Percentiles rank a stretch among this genome's conserved stretches.
phyloP scores from a whole-genome alignment of 2,888 invertebrate species.

The Apoderus coryli region DNA sequence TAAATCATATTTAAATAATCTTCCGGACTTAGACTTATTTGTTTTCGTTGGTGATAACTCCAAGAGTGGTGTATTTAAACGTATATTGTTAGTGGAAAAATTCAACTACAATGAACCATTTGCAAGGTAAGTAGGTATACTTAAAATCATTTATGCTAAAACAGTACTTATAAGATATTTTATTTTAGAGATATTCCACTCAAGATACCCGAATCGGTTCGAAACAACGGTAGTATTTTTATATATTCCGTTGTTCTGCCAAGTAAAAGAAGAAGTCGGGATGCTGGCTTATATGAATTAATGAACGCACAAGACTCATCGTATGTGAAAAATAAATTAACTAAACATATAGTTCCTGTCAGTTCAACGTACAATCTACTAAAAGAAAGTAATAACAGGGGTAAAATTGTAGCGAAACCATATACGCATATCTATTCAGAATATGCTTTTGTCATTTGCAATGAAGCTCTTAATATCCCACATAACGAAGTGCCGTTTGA shows the following conservation, averaged over 20 bases:
- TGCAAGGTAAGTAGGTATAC: constrained; percentile 40
- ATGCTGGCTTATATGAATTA: constrained; percentile 42
- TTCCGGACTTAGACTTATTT: constrained; percentile 54
- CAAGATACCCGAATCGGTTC: constrained; percentile 55
- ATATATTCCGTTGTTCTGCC: constrained; percentile 60
- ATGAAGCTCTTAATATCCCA: constrained; percentile 39
- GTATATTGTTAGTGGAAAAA: constrained; percentile 43
- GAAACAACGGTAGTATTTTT: constrained; percentile 72
- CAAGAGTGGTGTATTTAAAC: constrained; percentile 40
- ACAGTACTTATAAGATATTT: too few relatives aligned
- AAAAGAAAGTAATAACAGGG: constrained; percentile 31
- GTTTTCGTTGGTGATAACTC: constrained; percentile 50
- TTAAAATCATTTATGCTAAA: too few relatives aligned
- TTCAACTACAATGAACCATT: constrained; percentile 49
- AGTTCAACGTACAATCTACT: constrained; percentile 61
- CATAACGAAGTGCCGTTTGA: constrained; percentile 20
- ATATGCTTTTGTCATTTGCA: constrained; percentile 62
- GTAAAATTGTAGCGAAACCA: constrained; percentile 35
- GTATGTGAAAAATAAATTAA: constrained; percentile 49
- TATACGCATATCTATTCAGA: constrained; percentile 61
- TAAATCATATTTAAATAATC: constrained; percentile 48
- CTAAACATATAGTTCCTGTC: constrained; percentile 60
- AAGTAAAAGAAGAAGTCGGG: constrained; percentile 35
- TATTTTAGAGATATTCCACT: constrained; percentile 47
- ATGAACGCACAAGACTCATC: constrained; percentile 45